Evolutionary conservation across 2,888 invertebrate species (phyloP), one percentile per base, ranked within the genome.

Genomic region (Tyria jacobaeae): DNA sequence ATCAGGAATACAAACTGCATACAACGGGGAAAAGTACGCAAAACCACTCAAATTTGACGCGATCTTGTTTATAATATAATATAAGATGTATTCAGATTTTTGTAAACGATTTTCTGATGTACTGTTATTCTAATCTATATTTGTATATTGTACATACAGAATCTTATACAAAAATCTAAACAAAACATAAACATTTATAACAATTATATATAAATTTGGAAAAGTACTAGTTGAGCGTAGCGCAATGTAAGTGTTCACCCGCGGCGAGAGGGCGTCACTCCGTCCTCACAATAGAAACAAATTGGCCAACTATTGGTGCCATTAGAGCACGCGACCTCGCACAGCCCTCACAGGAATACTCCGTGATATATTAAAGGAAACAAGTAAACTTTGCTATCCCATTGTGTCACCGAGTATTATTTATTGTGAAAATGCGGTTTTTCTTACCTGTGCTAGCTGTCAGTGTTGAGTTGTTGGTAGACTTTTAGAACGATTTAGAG

Each of bases 341-440:
- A 64, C 65, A 49, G 10, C 17, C 66, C 66, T 60, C 56, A 48
- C 55, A 61, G 41, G 52, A 65, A 66, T 68, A 60, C 47, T 34
- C 51, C 62, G 62, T 73, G 69, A 75, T 64, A 68, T 76, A 73
- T 67, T 52, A 64, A 62, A 62, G 73, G 60, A 66, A 64, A 52
- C 61, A 57, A 50, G 65, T 58, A 67, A 35, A 62, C 51, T 74
- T 66, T 15, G 27, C 34, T 47, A 53, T 54, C 55, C 57, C 59
- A 60, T 57, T 64, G 53, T 64, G 57, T 61, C 51, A 35, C 37
- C 12, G 15, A 47, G 58, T 56, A 62, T 56, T 68, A 69, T 75
- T 75, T 75, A 69, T 71, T 60, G 62, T 50, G 37, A 51, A 21
- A 57, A 5, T 21, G 41, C 61, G n/a, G 59, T 63, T 31, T 34